Base-by-base conservation (phyloP, 1,140 invertebrate species). In the Pseudomyrmex sp. region DNA sequence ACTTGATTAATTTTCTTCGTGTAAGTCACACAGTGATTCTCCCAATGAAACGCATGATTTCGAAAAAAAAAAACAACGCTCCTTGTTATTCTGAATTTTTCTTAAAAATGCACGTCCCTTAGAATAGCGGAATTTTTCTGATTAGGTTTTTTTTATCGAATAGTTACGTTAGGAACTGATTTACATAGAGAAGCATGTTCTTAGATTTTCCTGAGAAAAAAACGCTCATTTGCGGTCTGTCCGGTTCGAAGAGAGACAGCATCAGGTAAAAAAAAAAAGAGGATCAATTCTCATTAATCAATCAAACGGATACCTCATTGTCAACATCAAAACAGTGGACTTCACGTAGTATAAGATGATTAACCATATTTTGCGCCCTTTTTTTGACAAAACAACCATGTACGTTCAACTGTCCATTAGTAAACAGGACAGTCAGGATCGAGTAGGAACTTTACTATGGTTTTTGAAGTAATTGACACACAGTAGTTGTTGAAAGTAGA, bases 251-350 rank as follows among this genome's bases (percentile, higher is more conserved):
- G 48, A 54, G 35, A 3, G 1, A n/a, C 69, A 56, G 73, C 48
- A 44, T 58, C 74, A 75, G 82, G 82, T 83, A 83, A 83, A 18
- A 18, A 74, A 74, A 20, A 83, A 83, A 74, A 15, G 26, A 13
- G 35, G 35, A 50, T 77, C 50, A 18, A 13, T 50, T 50, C 48
- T 82, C 18, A 50, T 48, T 75, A 73, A 61, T 2, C 23, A 7
- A n/a, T 66, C 20, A 12, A 66, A 58, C 10, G 52, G 10, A 26
- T n/a, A 80, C n/a, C 20, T 65, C 63, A 44, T 66, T 59, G 1
- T 65, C n/a, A n/a, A 48, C 5, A 58, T 66, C 12, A 13, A 87
- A 89, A 90, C 89, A 90, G 89, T 90, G 86, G 89, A 90, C 89
- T 61, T 90, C 68, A 86, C 83, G 18, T 62, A 62, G 26, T 74